A percentile compares a stretch with the other conserved stretches of the same genome.
Evolutionary conservation across 2,888 invertebrate species (phyloP).

Genomic region (Hanleya hanleyi): DNA sequence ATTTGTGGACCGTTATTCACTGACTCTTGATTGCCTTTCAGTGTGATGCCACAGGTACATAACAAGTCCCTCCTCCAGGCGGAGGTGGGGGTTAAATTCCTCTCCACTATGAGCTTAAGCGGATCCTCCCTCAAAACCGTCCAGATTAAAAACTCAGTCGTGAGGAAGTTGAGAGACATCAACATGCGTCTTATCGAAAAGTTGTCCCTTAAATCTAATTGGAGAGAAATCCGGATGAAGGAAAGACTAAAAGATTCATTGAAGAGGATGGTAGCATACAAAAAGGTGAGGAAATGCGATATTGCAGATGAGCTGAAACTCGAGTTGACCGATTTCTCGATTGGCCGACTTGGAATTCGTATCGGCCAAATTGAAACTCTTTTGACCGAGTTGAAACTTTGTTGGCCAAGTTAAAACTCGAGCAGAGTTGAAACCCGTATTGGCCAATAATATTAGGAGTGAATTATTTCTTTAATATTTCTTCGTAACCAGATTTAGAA

Average conservation of each 20-base stretch:
- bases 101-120: not conserved
- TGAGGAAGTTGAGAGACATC: not conserved
- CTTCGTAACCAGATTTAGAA: too few species aligned
- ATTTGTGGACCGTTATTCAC: too few species aligned
- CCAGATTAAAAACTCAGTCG: not conserved
- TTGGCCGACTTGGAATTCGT: too few species aligned
- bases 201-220: not conserved
- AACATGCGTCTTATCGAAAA: not conserved
- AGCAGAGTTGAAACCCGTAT: too few species aligned
- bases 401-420: too few species aligned
- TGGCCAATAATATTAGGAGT: too few species aligned
- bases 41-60: not conserved
- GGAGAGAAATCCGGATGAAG: not conserved
- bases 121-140: not conserved
- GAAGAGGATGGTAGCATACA: not conserved
- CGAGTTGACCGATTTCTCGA: too few species aligned
- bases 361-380: too few species aligned
- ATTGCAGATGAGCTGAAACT: too few species aligned
- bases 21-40: too few species aligned
- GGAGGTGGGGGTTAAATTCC: not conserved
- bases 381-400: too few species aligned
- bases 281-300: not conserved
- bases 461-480: too few species aligned
- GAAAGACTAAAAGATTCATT: not conserved
- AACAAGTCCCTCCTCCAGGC: not conserved